These are phyloP conservation scores for Drosophila hamatofila DNA, from an alignment of 2,888 invertebrate species.

Conservation along the genomic window DNA sequence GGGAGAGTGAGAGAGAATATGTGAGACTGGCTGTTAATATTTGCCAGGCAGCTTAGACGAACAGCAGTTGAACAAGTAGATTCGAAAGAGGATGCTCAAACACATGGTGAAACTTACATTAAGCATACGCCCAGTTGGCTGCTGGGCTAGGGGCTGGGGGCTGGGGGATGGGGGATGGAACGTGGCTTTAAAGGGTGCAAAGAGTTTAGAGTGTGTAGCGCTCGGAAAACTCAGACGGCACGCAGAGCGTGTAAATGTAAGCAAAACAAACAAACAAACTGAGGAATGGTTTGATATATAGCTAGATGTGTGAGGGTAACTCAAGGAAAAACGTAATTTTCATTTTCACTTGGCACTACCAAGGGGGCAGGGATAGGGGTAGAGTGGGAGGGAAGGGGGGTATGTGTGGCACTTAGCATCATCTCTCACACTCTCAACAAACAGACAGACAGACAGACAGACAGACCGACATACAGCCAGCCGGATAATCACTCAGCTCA, in stretches of 20 bases:
- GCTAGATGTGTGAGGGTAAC: slow-evolving; percentile 15
- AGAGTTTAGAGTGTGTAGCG: background rate
- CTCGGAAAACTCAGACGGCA: slow-evolving; percentile 34
- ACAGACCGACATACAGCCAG: slow-evolving; percentile 32
- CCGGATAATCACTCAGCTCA: slow-evolving; percentile 70
- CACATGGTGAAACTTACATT: slow-evolving; percentile 38
- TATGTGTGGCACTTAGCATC: background rate
- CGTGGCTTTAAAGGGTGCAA: background rate
- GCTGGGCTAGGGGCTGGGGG: too few relatives aligned
- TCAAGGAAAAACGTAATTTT: slow-evolving; percentile 61
- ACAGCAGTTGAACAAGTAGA: slow-evolving; percentile 20
- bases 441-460: slow-evolving; percentile 42
- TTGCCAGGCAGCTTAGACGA: slow-evolving; percentile 31
- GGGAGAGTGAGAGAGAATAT: background rate
- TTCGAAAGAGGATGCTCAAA: slow-evolving; percentile 14
- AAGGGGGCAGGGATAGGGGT: background rate
- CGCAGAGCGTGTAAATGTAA: slow-evolving; percentile 65
- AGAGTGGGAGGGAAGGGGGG: too few relatives aligned
- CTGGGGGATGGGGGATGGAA: too few relatives aligned
- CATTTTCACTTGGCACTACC: slow-evolving; percentile 28
- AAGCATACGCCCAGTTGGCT: slow-evolving; percentile 10
- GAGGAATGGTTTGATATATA: slow-evolving; percentile 3
- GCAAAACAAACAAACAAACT: slow-evolving; percentile 46
- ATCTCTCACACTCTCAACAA: slow-evolving; percentile 28
- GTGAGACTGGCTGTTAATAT: slow-evolving; percentile 23